Percentiles rank a stretch among this genome's conserved stretches.
Conservation (phyloP, 2,888 invertebrate species). For the Chironomus riparius region DNA sequence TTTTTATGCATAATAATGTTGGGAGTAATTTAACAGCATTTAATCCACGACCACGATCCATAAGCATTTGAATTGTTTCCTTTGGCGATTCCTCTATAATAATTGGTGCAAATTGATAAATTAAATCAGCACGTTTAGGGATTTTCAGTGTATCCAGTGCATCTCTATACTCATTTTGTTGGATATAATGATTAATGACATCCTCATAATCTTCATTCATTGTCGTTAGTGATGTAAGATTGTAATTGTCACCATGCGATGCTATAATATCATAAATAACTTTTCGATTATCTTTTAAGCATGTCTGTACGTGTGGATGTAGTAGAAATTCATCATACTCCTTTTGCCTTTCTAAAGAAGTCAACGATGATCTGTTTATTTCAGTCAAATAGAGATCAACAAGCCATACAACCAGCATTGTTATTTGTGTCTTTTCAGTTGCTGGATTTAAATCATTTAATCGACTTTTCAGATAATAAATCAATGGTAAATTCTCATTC, state of each 20-base stretch:
- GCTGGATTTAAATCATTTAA: constrained; percentile 56
- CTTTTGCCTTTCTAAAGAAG: constrained; percentile 46
- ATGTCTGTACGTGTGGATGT: constrained; percentile 62
- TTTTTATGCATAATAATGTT: constrained; percentile 70
- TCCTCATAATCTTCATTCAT: constrained; percentile 87
- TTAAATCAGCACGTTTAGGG: constrained; percentile 67
- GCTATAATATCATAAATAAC: constrained; percentile 85
- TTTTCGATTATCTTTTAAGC: constrained; percentile 69
- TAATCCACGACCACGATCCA: constrained; percentile 63
- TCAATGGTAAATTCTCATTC: constrained; percentile 74
- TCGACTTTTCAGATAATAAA: constrained; percentile 78
- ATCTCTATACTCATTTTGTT: constrained; percentile 61
- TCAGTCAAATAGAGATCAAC: constrained; percentile 86
- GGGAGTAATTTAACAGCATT: constrained; percentile 73
- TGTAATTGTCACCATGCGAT: constrained; percentile 89
- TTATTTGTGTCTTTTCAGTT: constrained; percentile 77
- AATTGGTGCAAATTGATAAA: constrained; percentile 82
- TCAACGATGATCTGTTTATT: constrained; percentile 49
- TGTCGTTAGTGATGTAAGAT: constrained; percentile 77
- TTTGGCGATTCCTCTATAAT: constrained; percentile 78
- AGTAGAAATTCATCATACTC: constrained; percentile 71
- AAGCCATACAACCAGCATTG: constrained; percentile 91
- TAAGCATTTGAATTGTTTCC: constrained; percentile 70
- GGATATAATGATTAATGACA: constrained; percentile 81
- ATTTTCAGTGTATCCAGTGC: constrained; percentile 64